These are phyloP conservation scores for Pantherophis vulpinus DNA, from an alignment of 2,797 vertebrate species.

Conservation along the genomic window DNA sequence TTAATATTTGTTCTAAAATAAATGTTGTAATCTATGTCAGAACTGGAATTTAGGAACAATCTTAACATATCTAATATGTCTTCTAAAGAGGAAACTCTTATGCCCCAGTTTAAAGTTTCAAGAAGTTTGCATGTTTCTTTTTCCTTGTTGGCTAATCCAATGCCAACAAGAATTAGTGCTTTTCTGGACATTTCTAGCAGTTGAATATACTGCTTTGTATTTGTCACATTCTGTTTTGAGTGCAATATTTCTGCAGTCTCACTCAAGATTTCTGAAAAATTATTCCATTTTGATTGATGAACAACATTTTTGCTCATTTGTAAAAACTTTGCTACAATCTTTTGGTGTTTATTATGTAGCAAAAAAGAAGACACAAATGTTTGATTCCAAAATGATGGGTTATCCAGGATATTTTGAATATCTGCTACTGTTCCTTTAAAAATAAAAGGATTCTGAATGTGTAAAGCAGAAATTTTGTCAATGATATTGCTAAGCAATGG, in stretches of 20 bases:
- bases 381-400: background rate
- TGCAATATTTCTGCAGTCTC: background rate
- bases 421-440: slow-evolving; percentile 16
- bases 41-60: slow-evolving; percentile 14
- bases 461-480: slow-evolving; percentile 26
- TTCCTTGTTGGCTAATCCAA: background rate
- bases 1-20: slow-evolving; percentile 4
- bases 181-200: slow-evolving; percentile 20
- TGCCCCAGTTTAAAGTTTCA: slow-evolving; percentile 2
- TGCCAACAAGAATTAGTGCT: background rate
- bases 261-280: slow-evolving; percentile 10
- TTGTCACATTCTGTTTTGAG: background rate
- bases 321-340: slow-evolving; percentile 5
- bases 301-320: slow-evolving; percentile 3
- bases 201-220: background rate
- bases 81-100: slow-evolving; percentile 1
- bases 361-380: background rate
- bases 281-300: background rate
- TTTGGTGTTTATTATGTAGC: background rate
- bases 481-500: background rate
- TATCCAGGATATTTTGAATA: slow-evolving; percentile 18
- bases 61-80: slow-evolving; percentile 1
- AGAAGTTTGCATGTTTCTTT: slow-evolving; percentile 2
- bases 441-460: slow-evolving; percentile 30
- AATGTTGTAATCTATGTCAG: slow-evolving; percentile 11